A percentile compares a stretch with the other conserved stretches of the same genome.
Conservation (phyloP, 1,140 invertebrate species). For the Linepithema humile region DNA sequence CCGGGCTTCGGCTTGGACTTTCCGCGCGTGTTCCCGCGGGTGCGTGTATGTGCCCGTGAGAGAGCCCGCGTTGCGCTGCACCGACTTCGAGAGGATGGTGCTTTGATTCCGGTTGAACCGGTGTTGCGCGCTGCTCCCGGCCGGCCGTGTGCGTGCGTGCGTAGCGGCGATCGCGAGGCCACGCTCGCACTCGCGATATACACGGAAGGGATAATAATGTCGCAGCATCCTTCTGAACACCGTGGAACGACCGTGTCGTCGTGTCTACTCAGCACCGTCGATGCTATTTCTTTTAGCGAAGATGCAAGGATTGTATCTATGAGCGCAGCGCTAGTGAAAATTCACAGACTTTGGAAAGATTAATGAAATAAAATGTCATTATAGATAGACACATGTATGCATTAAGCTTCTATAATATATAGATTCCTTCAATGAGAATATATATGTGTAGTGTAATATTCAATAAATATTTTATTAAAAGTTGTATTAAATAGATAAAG, state of each 20-base stretch:
- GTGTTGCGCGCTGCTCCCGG: slow-evolving; percentile 62
- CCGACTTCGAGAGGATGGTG: slow-evolving; percentile 52
- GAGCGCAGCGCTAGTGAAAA: no score
- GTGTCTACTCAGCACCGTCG: slow-evolving; percentile 42
- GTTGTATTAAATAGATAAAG: no score
- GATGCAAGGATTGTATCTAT: neutral
- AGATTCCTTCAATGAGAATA: no score
- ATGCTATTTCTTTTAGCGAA: slow-evolving; percentile 9
- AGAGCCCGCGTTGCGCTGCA: slow-evolving; percentile 12
- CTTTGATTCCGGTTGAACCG: slow-evolving; percentile 79
- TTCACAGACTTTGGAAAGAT: no score
- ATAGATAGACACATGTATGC: no score
- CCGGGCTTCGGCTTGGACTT: slow-evolving; percentile 70
- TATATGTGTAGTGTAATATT: no score
- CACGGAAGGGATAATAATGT: slow-evolving; percentile 70
- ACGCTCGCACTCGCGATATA: slow-evolving; percentile 38
- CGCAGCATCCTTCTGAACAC: slow-evolving; percentile 67
- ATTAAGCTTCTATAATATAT: no score
- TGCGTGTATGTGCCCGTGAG: slow-evolving; percentile 65
- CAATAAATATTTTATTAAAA: no score
- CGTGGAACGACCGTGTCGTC: slow-evolving; percentile 67
- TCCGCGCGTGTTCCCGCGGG: slow-evolving; percentile 59
- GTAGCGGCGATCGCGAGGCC: slow-evolving; percentile 49
- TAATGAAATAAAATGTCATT: no score
- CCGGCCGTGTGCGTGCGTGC: slow-evolving; percentile 59